Evolutionary conservation across 2,797 vertebrate genomes (phyloP), one percentile per base, ranked within the genome.

Genomic region (Lates japonicus): DNA sequence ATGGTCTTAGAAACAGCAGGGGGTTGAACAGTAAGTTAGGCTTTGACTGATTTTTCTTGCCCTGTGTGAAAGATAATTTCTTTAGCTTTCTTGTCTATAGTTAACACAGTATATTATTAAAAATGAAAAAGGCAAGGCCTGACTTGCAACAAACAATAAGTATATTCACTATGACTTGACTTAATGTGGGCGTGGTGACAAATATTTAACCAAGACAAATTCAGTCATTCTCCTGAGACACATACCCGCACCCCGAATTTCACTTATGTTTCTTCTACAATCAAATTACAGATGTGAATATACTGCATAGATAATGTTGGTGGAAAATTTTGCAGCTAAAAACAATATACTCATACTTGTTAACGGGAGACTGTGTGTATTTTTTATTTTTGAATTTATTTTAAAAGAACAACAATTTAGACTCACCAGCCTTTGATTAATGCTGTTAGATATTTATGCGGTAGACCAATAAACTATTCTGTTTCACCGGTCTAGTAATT

Each of bases 1-100:
- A 84, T 64, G 80, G 78, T 70, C 80, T 82, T 10, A 54, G 39
- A 80, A 63, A 35, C 75, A 70, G 82, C 85, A 77, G 77, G 81
- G 39, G 73, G 55, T 83, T 55, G 4, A 31, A 62, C 46, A 63
- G 63, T 41, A 61, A 52, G 17, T 11, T 3, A 19, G 7, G 42
- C 29, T 71, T 72, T 46, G 52, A 64, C 70, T 61, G 39, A 46
- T 60, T 74, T 46, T 2, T 4, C 70, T 61, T n/a, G 22, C 54
- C 37, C n/a, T 1, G 35, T 42, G 22, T 66, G 33, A 74, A 57
- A 58, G 9, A 82, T 54, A 14, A 42, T 39, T 77, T 62, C 42
- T 51, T 55, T 12, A 57, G 25, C 59, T 54, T 20, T 72, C 41
- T 73, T 62, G 62, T 81, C 51, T 70, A 29, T 7, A 59, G 39